Evolutionary conservation across 2,888 invertebrate genomes (phyloP).

Genomic region (Chydorus sphaericus): DNA sequence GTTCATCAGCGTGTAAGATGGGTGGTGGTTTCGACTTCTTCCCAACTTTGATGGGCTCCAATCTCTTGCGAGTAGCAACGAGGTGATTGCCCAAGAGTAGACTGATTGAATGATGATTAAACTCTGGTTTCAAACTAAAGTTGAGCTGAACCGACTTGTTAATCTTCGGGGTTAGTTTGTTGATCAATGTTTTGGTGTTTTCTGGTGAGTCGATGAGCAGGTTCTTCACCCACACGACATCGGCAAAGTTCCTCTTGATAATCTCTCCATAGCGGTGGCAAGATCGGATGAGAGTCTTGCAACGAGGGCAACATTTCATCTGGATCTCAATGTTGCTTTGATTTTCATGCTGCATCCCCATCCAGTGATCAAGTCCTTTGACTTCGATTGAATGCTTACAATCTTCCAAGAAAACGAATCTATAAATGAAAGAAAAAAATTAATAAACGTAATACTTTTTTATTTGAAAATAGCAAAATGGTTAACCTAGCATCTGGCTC

Average conservation of each 20-base stretch:
- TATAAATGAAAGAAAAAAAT: conserved; percentile 15
- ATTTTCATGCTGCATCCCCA: conserved; percentile 15
- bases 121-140: too few species aligned
- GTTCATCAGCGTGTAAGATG: neutral
- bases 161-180: too few species aligned
- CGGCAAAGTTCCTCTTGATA: conserved; percentile 30
- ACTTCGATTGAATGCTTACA: conserved; percentile 29
- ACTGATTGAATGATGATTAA: neutral
- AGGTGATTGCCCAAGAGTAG: too few species aligned
- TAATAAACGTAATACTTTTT: neutral
- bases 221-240: conserved; percentile 26
- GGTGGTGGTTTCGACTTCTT: neutral
- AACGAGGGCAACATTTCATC: conserved; percentile 39
- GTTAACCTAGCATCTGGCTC: conserved; percentile 34
- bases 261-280: conserved; percentile 41
- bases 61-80: too few species aligned
- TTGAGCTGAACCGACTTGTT: neutral
- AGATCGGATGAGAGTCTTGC: conserved; percentile 41
- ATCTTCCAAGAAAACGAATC: conserved; percentile 25
- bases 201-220: neutral
- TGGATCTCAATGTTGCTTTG: conserved; percentile 17
- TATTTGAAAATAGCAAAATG: neutral
- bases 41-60: neutral
- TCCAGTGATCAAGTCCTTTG: conserved; percentile 26
- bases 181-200: too few species aligned